Percentiles rank a stretch among this genome's conserved stretches.
phyloP scores from a whole-genome alignment of 2,888 invertebrate species.

The Perizoma affinitatum region DNA sequence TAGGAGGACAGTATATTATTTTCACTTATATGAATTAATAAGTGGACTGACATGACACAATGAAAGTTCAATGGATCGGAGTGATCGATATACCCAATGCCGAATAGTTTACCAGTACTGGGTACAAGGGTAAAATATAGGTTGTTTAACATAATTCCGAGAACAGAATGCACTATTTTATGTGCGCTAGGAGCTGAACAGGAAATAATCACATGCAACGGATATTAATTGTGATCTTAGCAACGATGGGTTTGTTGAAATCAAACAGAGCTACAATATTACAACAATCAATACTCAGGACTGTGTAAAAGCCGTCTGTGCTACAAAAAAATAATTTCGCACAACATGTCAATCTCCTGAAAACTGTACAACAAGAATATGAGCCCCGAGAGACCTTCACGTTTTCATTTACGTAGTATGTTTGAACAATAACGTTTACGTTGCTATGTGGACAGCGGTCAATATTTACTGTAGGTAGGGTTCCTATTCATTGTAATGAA shows the following conservation, averaged over 20 bases:
- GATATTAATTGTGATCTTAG: conserved; percentile 4
- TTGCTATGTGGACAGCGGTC: conserved; percentile 48
- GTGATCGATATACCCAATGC: conserved; percentile 32
- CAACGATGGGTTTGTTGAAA: conserved; percentile 10
- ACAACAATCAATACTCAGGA: neutral
- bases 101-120: conserved; percentile 5
- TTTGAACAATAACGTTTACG: conserved; percentile 48
- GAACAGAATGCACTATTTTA: conserved; percentile 24
- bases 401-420: conserved; percentile 42
- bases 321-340: conserved; percentile 13
- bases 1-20: conserved; percentile 61
- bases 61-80: conserved; percentile 36
- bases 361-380: conserved; percentile 30
- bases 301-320: neutral
- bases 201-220: conserved; percentile 14
- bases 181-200: conserved; percentile 11
- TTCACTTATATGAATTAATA: conserved; percentile 35
- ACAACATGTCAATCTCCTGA: conserved; percentile 23
- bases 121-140: conserved; percentile 22
- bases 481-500: conserved; percentile 55
- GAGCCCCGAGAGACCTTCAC: conserved; percentile 33
- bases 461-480: conserved; percentile 51
- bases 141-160: conserved; percentile 30
- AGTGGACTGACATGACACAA: conserved; percentile 34
- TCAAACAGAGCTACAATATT: neutral